phyloP scores from a whole-genome alignment of 2,797 vertebrate species.

The Amniataba percoides region DNA sequence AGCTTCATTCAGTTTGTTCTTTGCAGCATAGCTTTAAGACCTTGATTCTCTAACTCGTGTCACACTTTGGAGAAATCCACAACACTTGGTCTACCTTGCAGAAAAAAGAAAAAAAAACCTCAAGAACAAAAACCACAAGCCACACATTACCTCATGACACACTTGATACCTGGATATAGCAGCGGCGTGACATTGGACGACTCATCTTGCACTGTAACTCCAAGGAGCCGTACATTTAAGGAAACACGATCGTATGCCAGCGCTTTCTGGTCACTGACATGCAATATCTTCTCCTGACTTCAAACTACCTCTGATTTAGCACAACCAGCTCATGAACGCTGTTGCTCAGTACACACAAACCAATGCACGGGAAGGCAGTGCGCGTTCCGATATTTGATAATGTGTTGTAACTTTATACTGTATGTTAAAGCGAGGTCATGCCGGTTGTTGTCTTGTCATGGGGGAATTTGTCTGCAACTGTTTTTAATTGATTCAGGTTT shows the following conservation, averaged over 20 bases:
- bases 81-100: slow-evolving; percentile 58
- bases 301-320: slow-evolving; percentile 95
- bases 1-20: slow-evolving; percentile 35
- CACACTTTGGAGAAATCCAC: slow-evolving; percentile 64
- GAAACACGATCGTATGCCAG: slow-evolving; percentile 82
- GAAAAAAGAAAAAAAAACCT: slow-evolving; percentile 49
- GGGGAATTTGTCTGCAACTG: slow-evolving; percentile 53
- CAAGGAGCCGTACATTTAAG: slow-evolving; percentile 49
- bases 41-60: slow-evolving; percentile 38
- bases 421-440: slow-evolving; percentile 54
- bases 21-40: slow-evolving; percentile 76
- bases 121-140: slow-evolving; percentile 74
- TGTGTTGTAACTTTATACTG: slow-evolving; percentile 48
- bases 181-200: slow-evolving; percentile 83
- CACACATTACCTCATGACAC: slow-evolving; percentile 90
- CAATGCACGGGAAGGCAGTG: slow-evolving; percentile 85
- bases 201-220: slow-evolving; percentile 73
- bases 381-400: slow-evolving; percentile 49
- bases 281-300: slow-evolving; percentile 91
- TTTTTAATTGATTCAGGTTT: slow-evolving; percentile 74
- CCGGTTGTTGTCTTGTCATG: slow-evolving; percentile 45
- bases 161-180: slow-evolving; percentile 73
- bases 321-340: slow-evolving; percentile 76
- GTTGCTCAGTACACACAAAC: slow-evolving; percentile 54
- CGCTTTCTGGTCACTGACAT: slow-evolving; percentile 88